These are phyloP conservation scores for Branchipolynoe longqiensis DNA, from an alignment of 2,888 invertebrate species.

Conservation along the genomic window DNA sequence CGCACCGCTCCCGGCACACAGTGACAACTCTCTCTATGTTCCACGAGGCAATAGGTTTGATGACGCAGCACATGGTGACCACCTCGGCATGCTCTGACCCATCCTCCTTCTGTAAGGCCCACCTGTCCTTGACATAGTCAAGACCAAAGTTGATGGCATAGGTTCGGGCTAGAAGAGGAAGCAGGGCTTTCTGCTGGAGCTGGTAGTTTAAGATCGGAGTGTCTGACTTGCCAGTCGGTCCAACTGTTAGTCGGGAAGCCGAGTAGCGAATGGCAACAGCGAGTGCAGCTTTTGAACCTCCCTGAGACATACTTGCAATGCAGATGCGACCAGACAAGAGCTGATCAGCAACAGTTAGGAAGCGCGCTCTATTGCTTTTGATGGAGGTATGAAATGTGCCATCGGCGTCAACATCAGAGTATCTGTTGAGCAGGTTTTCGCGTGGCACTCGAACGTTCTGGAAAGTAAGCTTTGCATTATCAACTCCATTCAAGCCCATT, in stretches of 20 bases:
- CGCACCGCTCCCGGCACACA: slow-evolving; percentile 70
- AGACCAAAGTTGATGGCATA: slow-evolving; percentile 72
- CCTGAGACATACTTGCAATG: slow-evolving; percentile 70
- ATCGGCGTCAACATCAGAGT: slow-evolving; percentile 68
- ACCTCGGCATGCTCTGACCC: slow-evolving; percentile 70
- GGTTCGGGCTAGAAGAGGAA: slow-evolving; percentile 70
- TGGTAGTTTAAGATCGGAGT: slow-evolving; percentile 71
- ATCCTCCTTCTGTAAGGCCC: slow-evolving; percentile 66
- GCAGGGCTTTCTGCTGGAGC: slow-evolving; percentile 70
- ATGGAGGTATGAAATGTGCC: slow-evolving; percentile 69
- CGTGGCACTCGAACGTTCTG: slow-evolving; percentile 70
- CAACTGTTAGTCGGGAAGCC: slow-evolving; percentile 71
- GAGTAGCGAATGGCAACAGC: slow-evolving; percentile 70
- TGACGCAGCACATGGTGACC: slow-evolving; percentile 72
- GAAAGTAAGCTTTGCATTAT: slow-evolving; percentile 71
- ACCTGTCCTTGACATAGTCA: slow-evolving; percentile 70
- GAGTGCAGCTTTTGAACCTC: slow-evolving; percentile 65
- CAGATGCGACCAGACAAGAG: slow-evolving; percentile 71
- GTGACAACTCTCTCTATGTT: slow-evolving; percentile 67
- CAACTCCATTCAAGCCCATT: slow-evolving; percentile 73
- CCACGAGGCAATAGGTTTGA: slow-evolving; percentile 71
- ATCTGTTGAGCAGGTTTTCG: slow-evolving; percentile 68
- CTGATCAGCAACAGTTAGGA: slow-evolving; percentile 73
- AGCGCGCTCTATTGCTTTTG: slow-evolving; percentile 67
- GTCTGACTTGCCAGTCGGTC: slow-evolving; percentile 69